phyloP scores from a whole-genome alignment of 2,888 invertebrate genomes.

The Euclidia mi region DNA sequence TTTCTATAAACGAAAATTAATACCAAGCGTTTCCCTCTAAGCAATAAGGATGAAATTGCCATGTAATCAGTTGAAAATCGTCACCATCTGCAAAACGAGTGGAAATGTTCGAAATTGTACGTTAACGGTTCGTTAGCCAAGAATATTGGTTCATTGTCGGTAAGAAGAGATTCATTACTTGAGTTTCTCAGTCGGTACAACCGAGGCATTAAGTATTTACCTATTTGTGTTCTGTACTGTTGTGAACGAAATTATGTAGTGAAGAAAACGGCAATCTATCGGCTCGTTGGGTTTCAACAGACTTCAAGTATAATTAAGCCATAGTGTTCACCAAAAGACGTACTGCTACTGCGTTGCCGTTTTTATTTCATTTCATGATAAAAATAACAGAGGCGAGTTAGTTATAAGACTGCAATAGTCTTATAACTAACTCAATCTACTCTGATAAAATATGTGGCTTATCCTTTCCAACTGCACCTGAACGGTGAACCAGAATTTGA shows the following conservation, averaged over 20 bases:
- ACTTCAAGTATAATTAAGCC: too few species aligned
- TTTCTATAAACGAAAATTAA: slow-evolving; percentile 60
- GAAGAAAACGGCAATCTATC: background rate
- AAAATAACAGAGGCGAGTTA: too few species aligned
- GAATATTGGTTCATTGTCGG: slow-evolving; percentile 79
- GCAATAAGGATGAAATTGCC: slow-evolving; percentile 78
- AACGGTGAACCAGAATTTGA: too few species aligned
- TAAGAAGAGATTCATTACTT: slow-evolving; percentile 69
- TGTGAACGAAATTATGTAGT: background rate
- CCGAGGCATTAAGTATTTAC: slow-evolving; percentile 40
- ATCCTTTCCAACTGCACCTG: too few species aligned
- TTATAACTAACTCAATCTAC: too few species aligned
- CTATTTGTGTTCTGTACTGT: slow-evolving; percentile 23
- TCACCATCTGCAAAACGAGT: slow-evolving; percentile 78
- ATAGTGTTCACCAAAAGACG: too few species aligned
- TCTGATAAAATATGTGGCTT: too few species aligned
- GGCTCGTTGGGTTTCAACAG: too few species aligned
- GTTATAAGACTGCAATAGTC: too few species aligned
- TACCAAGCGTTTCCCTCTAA: slow-evolving; percentile 57
- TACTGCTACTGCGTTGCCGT: too few species aligned
- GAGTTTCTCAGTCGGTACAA: slow-evolving; percentile 33
- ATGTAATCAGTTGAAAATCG: slow-evolving; percentile 75
- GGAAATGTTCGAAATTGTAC: slow-evolving; percentile 74
- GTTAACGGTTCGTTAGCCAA: slow-evolving; percentile 76
- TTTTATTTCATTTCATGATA: too few species aligned